Evolutionary conservation across 2,113 vertebrate species (phyloP), one percentile per base, ranked within the genome.

Genomic region (Clupea harengus): DNA sequence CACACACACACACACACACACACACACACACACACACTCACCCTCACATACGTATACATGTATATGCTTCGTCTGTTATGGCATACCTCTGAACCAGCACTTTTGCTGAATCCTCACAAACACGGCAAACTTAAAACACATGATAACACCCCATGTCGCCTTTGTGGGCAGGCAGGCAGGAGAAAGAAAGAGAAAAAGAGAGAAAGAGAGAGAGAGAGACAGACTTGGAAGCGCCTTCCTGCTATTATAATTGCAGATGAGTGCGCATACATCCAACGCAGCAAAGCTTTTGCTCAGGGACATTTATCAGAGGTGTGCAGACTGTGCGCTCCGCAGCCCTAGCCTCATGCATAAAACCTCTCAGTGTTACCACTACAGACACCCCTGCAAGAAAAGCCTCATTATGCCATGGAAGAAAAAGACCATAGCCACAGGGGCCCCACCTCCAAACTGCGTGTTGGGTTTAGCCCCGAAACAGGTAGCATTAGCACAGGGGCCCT

Each of bases 291-390:
- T 15, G 50, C 82, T 87, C 82, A 81, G 83, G 82, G 80, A 85
- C 82, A 84, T 85, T 82, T 84, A 87, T 87, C 83, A 87, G 75
- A 13, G 15, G 86, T 89, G 64, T 86, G 82, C 84, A 46, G n/a
- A 52, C 4, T 44, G 57, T 67, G 47, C 28, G 60, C 84, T 83
- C 82, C 52, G 52, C 83, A 32, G 50, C 25, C 52, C 3, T 15
- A 72, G 32, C 45, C 75, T 81, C 83, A 87, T 84, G 80, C 50
- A 28, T 52, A 84, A 67, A 85, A 82, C 50, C 47, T 3, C n/a
- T 10, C 46, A 22, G 18, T 54, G 50, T 57, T 57, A 20, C 17
- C 18, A 5, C 54, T 49, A 8, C 5, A 57, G 5, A 57, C 54
- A 6, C 54, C 4, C 54, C 54, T 22, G 54, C 17, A 22, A 57